phyloP scores from a whole-genome alignment of 1,140 invertebrate species.

The Lucilia sericata region DNA sequence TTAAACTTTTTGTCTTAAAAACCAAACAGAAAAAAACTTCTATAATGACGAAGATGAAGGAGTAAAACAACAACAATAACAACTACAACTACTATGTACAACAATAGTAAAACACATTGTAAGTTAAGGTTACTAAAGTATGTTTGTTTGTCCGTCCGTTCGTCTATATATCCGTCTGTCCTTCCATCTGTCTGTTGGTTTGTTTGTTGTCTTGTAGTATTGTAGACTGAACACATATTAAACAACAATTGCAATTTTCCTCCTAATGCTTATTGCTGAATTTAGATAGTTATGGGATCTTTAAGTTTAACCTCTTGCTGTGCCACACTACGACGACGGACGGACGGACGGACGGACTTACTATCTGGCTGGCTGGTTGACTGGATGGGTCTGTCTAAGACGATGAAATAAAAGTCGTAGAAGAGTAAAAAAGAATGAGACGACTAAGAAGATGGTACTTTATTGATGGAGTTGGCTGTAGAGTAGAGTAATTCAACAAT shows the following conservation, averaged over 20 bases:
- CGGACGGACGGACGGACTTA: no score
- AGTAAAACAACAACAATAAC: conserved; percentile 1
- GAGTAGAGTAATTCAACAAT: conserved; percentile 29
- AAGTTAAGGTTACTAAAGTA: conserved; percentile 41
- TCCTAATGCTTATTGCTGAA: conserved; percentile 68
- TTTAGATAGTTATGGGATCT: conserved; percentile 45
- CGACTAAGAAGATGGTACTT: conserved; percentile 14
- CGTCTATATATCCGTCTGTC: background rate
- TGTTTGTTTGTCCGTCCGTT: background rate
- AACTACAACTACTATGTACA: background rate
- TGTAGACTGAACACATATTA: conserved; percentile 38
- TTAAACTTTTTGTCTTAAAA: background rate
- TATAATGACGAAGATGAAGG: conserved; percentile 16
- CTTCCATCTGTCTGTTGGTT: background rate
- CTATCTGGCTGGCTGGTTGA: background rate
- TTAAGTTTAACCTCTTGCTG: conserved; percentile 42
- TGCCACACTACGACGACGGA: background rate
- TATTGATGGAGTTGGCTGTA: conserved; percentile 14
- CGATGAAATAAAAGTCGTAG: background rate
- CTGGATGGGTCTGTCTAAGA: background rate
- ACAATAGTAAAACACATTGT: conserved; percentile 34
- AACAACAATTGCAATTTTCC: conserved; percentile 65
- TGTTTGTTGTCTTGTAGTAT: conserved; percentile 28
- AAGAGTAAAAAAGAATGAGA: conserved; percentile 5
- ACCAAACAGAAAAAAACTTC: background rate